These are phyloP conservation scores for Saccostrea echinata DNA, from an alignment of 1,140 invertebrate genomes.

Conservation along the genomic window DNA sequence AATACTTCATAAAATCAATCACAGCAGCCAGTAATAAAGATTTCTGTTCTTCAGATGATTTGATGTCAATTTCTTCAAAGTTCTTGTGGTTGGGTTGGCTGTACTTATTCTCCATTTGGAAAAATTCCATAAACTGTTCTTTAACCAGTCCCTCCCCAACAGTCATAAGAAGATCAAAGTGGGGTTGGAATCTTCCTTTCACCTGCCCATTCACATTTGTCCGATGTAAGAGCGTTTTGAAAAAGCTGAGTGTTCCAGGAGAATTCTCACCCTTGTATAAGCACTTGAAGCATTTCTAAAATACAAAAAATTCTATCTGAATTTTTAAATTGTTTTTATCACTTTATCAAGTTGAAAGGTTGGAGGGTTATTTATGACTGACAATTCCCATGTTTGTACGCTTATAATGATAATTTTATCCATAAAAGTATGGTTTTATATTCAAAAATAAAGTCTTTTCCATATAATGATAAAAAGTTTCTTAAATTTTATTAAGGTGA, in stretches of 20 bases:
- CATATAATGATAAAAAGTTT: slow-evolving; percentile 5
- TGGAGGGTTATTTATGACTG: slow-evolving; percentile 8
- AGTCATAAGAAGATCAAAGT: slow-evolving; percentile 20
- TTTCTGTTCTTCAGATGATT: slow-evolving; percentile 8
- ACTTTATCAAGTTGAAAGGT: neutral
- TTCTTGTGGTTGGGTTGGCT: neutral
- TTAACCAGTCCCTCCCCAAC: slow-evolving; percentile 26
- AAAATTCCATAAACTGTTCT: slow-evolving; percentile 45
- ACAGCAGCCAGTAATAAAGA: slow-evolving; percentile 3
- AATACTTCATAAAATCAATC: slow-evolving; percentile 16
- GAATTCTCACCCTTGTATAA: slow-evolving; percentile 33
- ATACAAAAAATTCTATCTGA: neutral
- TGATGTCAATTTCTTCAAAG: slow-evolving; percentile 16
- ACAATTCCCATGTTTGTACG: neutral
- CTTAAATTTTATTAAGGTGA: neutral
- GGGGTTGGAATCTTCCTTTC: slow-evolving; percentile 40
- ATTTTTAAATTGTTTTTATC: neutral
- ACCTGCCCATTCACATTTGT: slow-evolving; percentile 41
- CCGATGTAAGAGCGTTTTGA: slow-evolving; percentile 31
- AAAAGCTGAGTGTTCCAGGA: slow-evolving; percentile 10
- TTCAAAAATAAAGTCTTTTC: neutral
- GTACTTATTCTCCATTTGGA: slow-evolving; percentile 22
- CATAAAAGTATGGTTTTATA: no score
- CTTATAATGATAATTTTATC: slow-evolving; percentile 10
- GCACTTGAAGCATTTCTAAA: slow-evolving; percentile 40